Conservation (phyloP, 2,888 invertebrate species). For the Anthophora plumipes region DNA sequence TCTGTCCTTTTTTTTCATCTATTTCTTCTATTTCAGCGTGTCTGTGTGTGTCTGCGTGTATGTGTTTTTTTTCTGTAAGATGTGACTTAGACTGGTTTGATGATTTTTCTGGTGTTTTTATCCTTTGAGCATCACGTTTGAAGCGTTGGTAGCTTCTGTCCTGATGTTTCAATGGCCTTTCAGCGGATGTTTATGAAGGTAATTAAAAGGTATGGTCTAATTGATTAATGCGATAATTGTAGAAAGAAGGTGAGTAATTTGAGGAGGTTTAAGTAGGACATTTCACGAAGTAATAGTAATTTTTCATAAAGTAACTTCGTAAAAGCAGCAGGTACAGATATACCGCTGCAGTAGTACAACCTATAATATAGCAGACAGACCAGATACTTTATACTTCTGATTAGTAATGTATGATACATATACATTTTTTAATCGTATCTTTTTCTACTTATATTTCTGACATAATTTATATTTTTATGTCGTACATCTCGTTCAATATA, state of each 20-base stretch:
- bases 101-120: background rate
- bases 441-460: too few species aligned
- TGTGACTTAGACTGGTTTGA: background rate
- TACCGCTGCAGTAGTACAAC: slow-evolving; percentile 13
- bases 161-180: background rate
- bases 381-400: too few species aligned
- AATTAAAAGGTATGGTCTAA: background rate
- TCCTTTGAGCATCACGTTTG: background rate
- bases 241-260: background rate
- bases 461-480: too few species aligned
- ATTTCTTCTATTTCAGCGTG: background rate
- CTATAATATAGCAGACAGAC: background rate
- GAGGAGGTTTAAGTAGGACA: background rate
- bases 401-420: background rate
- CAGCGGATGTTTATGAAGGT: background rate
- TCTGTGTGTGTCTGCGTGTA: background rate
- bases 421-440: too few species aligned
- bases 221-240: background rate
- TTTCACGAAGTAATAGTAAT: too few species aligned
- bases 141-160: background rate
- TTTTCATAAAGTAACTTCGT: too few species aligned
- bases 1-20: background rate
- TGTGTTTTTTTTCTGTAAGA: background rate
- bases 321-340: too few species aligned
- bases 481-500: too few species aligned